These are phyloP conservation scores for Pangasius mekongensis DNA, from an alignment of 2,797 vertebrate species.

Conservation along the genomic window DNA sequence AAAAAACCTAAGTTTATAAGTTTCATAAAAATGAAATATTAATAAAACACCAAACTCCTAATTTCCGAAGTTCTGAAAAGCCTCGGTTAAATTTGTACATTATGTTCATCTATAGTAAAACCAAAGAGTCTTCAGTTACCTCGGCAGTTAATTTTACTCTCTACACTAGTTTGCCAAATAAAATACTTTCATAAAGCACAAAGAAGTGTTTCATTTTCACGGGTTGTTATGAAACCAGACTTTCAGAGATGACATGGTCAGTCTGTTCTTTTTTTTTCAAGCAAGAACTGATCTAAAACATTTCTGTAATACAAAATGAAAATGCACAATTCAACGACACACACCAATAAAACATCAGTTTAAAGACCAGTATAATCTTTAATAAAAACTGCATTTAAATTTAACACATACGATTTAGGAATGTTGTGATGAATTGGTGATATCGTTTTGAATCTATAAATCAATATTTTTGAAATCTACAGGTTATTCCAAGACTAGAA, in stretches of 20 bases:
- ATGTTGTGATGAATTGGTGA: neutral
- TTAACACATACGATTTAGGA: neutral
- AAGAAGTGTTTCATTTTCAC: slow-evolving; percentile 23
- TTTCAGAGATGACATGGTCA: neutral
- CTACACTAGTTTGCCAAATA: slow-evolving; percentile 1
- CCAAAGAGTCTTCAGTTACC: neutral
- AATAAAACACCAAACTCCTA: neutral
- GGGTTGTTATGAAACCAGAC: neutral
- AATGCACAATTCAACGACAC: neutral
- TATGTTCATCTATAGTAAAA: neutral
- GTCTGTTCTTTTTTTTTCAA: neutral
- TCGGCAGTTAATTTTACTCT: neutral
- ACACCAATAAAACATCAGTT: neutral
- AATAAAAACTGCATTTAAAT: neutral
- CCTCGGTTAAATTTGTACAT: neutral
- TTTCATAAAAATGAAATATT: neutral
- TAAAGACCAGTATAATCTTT: neutral
- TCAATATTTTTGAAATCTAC: neutral
- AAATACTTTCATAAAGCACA: neutral
- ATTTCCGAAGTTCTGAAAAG: neutral
- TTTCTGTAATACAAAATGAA: neutral
- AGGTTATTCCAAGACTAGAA: neutral
- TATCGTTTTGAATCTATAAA: neutral
- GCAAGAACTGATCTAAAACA: neutral
- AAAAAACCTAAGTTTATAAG: neutral